A percentile compares a stretch with the other conserved stretches of the same genome.
phyloP scores from a whole-genome alignment of 2,797 vertebrate species.

The Limnodromus scolopaceus region DNA sequence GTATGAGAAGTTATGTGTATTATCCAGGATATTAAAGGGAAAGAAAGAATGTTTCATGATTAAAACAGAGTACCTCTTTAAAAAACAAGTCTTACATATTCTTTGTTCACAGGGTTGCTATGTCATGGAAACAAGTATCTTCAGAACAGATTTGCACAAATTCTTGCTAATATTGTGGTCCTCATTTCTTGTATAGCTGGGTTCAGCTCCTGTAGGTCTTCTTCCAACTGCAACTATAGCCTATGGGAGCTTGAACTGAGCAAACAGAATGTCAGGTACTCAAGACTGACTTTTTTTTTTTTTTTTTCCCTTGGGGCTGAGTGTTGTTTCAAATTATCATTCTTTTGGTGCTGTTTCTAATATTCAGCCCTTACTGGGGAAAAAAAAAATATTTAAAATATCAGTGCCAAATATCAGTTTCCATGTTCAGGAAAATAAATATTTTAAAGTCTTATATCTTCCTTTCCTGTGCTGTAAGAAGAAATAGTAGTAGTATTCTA shows the following conservation, averaged over 20 bases:
- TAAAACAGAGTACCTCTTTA: background rate
- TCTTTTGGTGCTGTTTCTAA: background rate
- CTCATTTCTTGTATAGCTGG: background rate
- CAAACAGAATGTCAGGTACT: background rate
- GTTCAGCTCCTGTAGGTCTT: background rate
- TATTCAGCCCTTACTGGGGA: background rate
- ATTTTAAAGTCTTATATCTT: background rate
- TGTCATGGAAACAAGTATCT: background rate
- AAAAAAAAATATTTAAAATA: background rate
- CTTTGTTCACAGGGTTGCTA: background rate
- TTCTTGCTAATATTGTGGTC: background rate
- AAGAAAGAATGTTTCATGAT: background rate
- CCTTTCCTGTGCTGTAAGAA: background rate
- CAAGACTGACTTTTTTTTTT: background rate
- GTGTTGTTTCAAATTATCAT: background rate
- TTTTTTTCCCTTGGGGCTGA: background rate
- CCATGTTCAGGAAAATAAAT: background rate
- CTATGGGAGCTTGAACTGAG: background rate
- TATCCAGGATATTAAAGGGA: background rate
- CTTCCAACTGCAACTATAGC: background rate
- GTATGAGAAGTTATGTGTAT: background rate
- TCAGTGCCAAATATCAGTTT: background rate
- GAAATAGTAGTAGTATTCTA: background rate
- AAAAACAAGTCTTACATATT: accelerated
- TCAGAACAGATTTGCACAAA: background rate